Percentiles rank a stretch among this genome's conserved stretches.
phyloP scores from a whole-genome alignment of 2,797 vertebrate species.

The Rhincodon typus region DNA sequence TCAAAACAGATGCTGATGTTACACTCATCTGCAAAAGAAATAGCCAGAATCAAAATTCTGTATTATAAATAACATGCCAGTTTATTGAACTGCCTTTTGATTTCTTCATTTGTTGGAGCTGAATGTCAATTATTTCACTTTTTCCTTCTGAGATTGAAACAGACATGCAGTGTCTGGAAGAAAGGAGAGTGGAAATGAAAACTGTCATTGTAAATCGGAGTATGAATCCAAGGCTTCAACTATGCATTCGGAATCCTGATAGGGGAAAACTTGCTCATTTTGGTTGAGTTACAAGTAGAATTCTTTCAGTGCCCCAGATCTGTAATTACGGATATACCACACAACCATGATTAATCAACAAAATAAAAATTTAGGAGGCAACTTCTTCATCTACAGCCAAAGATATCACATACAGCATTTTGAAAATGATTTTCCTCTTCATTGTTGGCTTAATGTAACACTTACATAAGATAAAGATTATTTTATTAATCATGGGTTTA shows the following conservation, averaged over 20 bases:
- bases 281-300: background rate
- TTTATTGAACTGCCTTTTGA: background rate
- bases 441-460: background rate
- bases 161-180: background rate
- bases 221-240: background rate
- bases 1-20: background rate
- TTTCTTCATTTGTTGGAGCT: background rate
- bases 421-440: background rate
- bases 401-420: background rate
- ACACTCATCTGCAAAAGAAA: background rate
- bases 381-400: background rate
- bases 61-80: background rate
- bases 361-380: background rate
- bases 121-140: background rate
- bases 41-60: background rate
- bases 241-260: background rate
- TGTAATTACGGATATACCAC: background rate
- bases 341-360: background rate
- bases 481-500: background rate
- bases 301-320: background rate
- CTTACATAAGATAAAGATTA: background rate
- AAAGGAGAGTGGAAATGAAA: background rate
- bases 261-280: background rate
- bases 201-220: background rate
- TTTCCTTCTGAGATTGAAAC: background rate